These are phyloP conservation scores for Hepsetus odoe DNA, from an alignment of 2,113 vertebrate genomes.

Conservation along the genomic window DNA sequence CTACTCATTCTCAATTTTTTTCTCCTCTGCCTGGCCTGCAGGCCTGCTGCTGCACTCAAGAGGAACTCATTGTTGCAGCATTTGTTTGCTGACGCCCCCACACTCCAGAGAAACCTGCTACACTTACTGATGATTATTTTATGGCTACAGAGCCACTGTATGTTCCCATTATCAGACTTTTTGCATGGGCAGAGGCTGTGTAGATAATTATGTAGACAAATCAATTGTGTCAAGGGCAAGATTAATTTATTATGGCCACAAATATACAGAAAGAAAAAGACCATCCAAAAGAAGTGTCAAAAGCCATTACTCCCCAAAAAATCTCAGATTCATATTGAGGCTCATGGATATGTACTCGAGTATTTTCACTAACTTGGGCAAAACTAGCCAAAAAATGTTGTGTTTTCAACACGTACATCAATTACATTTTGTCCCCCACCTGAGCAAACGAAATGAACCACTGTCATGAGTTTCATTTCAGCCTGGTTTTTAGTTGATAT, in stretches of 20 bases:
- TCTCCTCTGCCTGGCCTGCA: not conserved
- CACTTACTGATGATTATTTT: not conserved
- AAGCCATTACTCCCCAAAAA: not conserved
- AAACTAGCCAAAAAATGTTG: no score
- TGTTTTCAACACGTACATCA: not conserved
- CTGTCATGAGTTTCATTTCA: slow-evolving; percentile 33
- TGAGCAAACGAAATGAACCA: slow-evolving; percentile 32
- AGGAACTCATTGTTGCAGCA: not conserved
- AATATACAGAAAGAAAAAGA: slow-evolving; percentile 15
- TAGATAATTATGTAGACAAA: slow-evolving; percentile 2
- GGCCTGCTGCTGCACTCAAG: not conserved
- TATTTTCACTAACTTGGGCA: no score
- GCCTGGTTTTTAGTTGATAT: slow-evolving; percentile 37
- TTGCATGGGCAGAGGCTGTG: not conserved
- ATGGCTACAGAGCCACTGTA: not conserved
- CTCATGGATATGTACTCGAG: no score
- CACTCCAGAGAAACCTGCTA: slow-evolving; percentile 11
- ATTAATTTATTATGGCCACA: not conserved
- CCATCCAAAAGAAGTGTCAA: not conserved
- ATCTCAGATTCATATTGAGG: no score
- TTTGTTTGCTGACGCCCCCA: slow-evolving; percentile 32
- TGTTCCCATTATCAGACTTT: slow-evolving; percentile 28
- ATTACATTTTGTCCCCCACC: slow-evolving; percentile 17
- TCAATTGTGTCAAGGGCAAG: slow-evolving; percentile 15
- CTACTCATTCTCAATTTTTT: not conserved